Evolutionary conservation across 1,140 invertebrate species (phyloP), one percentile per base, ranked within the genome.

Genomic region (Spodoptera frugiperda): DNA sequence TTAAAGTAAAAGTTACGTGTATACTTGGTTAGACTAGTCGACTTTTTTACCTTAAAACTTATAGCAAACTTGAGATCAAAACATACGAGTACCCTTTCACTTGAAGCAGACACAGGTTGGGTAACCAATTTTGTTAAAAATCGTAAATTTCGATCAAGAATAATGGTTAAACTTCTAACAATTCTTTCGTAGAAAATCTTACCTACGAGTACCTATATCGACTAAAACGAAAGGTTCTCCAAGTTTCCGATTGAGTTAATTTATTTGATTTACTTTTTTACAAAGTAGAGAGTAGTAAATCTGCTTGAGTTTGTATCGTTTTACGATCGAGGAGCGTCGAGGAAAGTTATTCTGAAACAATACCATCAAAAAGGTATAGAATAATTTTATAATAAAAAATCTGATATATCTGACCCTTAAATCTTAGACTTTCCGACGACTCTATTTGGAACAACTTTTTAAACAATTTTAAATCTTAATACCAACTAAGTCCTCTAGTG

Each of bases 101-200:
- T 48, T 9, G 39, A 61, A 46, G 39, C 17, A 8, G 59, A 65
- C 61, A 21, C 2, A 1, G 15, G 39, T 4, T 10, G 15, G 61
- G 15, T 21, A 48, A 39, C n/a, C 9, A 48, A 21, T 65, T 48
- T 14, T 48, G 19, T 44, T 17, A 39, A 48, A 48, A 65, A 65
- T 17, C 59, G 33, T 48, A 65, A 65, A 48, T 65, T 48, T 39
- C 15, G 17, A 65, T 65, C 33, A 48, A 30, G 48, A 53, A 68
- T 17, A 68, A 63, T 44, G 59, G 33, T 44, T 44, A n/a, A 63
- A 63, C 59, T 63, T 61, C 25, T 19, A 33, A 44, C 59, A 15
- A 19, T 0, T 57, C 21, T 14, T 4, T 57, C 11, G 19, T 4
- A 39, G 30, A 30, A 57, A 30, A 30, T 57, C 21, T 57, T 57